Evolutionary conservation across 2,113 vertebrate genomes (phyloP).

Genomic region (Hylia prasina): DNA sequence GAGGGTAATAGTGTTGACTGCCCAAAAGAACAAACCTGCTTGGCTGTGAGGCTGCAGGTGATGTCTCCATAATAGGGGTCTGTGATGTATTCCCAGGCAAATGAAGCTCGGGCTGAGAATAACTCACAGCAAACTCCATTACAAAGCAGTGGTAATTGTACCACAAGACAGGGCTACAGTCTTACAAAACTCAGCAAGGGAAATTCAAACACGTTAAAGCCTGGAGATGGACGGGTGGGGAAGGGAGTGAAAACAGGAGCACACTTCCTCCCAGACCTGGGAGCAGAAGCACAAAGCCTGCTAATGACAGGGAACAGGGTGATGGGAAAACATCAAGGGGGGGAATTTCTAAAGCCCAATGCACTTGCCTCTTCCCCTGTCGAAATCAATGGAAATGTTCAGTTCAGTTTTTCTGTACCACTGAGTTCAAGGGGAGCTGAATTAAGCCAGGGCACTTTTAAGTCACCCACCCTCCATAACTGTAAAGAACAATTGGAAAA

Average conservation of each 20-base stretch:
- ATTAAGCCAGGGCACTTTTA: neutral
- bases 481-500: conserved; percentile 50
- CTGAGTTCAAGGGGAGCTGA: conserved; percentile 45
- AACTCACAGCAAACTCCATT: neutral
- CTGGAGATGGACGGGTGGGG: neutral
- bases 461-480: conserved; percentile 27
- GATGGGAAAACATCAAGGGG: conserved; percentile 32
- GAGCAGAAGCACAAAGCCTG: neutral
- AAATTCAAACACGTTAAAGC: neutral
- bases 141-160: neutral
- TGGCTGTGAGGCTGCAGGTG: neutral
- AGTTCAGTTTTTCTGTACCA: conserved; percentile 19
- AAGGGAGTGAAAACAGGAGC: neutral
- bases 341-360: conserved; percentile 33
- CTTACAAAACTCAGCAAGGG: neutral
- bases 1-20: neutral
- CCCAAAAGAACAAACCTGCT: neutral
- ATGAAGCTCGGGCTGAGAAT: neutral
- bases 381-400: conserved; percentile 36
- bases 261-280: neutral
- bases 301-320: conserved; percentile 31
- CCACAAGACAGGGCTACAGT: neutral
- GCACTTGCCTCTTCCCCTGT: conserved; percentile 8
- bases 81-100: neutral
- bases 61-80: neutral